A percentile compares a stretch with the other conserved stretches of the same genome.
These are phyloP conservation scores for Dendrolimus pini DNA, from an alignment of 2,888 invertebrate genomes.

Conservation along the genomic window DNA sequence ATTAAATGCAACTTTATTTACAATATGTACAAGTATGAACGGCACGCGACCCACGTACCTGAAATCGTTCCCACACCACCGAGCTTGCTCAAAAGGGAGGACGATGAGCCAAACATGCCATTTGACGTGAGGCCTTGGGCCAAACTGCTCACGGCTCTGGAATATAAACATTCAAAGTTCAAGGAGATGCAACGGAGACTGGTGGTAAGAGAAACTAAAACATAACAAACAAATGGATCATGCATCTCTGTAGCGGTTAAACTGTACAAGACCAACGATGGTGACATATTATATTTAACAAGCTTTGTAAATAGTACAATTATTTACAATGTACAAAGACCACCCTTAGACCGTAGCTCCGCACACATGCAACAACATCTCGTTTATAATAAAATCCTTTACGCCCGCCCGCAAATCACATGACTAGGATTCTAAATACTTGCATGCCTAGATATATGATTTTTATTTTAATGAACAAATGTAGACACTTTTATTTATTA, in stretches of 20 bases:
- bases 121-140: conserved; percentile 80
- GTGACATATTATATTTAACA: conserved; percentile 36
- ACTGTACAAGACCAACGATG: conserved; percentile 45
- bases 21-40: conserved; percentile 6
- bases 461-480: too few species aligned
- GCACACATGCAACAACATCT: background rate
- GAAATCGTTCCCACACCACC: conserved; percentile 71
- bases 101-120: conserved; percentile 86
- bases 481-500: too few species aligned
- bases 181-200: conserved; percentile 22
- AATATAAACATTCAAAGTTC: conserved; percentile 47
- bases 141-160: conserved; percentile 72
- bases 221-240: conserved; percentile 25
- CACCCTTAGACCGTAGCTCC: background rate
- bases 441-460: too few species aligned
- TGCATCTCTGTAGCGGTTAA: conserved; percentile 34
- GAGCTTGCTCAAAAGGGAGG: conserved; percentile 78
- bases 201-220: background rate
- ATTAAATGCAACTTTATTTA: background rate
- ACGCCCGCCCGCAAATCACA: too few species aligned
- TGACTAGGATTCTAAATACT: too few species aligned
- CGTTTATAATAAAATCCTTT: too few species aligned
- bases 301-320: conserved; percentile 16
- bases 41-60: conserved; percentile 45
- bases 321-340: conserved; percentile 49